Evolutionary conservation across 2,113 vertebrate species (phyloP), one percentile per base, ranked within the genome.

Genomic region (Lipophrys pholis): DNA sequence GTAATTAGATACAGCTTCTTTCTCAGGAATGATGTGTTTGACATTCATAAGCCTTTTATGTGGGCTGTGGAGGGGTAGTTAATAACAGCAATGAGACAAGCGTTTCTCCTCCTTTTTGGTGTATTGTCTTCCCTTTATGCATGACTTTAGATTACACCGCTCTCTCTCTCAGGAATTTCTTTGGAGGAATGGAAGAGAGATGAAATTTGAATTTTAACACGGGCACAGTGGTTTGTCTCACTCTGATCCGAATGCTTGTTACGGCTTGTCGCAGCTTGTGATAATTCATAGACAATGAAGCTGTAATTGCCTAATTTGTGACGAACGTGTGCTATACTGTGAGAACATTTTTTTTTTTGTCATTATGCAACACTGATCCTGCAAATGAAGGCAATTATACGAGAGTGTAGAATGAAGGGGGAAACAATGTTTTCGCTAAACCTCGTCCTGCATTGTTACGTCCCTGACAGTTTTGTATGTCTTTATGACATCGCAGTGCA

Each of bases 1-100:
- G n/a, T 48, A 46, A 76, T 42, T 61, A 11, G 53, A 79, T 50
- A 35, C 59, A 73, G 43, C 21, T 61, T 54, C 21, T 69, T 49
- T 65, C 11, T 10, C 21, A 30, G 21, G 21, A 30, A 30, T 30
- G n/a, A 30, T 68, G 68, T 14, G 21, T 78, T 62, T 11, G 11
- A 54, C 48, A 66, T 60, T 9, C 10, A 12, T 10, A 49, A 17
- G 50, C 38, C 57, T 53, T 79, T 76, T 8, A 73, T 85, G 72
- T 43, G 59, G 67, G 53, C 3, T 48, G 8, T 42, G 49, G 46
- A 7, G 39, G 45, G 10, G 75, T 36, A 35, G 49, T 14, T 45
- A 61, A 40, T n/a, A 55, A 42, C 6, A 74, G 42, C 45, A 56
- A 35, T 8, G 1, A 46, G 6, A 66, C 45, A 14, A 36, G 59